Evolutionary conservation across 2,113 vertebrate genomes (phyloP), one percentile per base, ranked within the genome.

Genomic region (Marcusenius ussheri): DNA sequence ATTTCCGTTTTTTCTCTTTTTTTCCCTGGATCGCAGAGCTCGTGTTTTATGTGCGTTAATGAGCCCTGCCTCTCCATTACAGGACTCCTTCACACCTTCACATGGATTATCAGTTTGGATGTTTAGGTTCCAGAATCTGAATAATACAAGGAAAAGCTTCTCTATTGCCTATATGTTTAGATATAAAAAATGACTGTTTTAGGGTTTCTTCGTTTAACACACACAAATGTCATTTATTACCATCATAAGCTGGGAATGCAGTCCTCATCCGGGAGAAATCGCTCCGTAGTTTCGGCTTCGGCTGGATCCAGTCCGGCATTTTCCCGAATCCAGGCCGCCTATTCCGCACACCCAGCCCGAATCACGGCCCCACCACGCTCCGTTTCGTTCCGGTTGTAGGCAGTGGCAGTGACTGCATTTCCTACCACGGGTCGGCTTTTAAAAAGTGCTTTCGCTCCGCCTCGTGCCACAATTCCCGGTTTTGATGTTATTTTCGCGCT

Each of bases 311-410:
- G 89, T 88, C 90, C 90, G 24, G n/a, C 19, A 50, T 91, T 91
- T 77, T 74, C 15, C 46, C 0, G 27, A 87, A 11, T 96, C 96
- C 96, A 92, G 93, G 35, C 93, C 96, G 89, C 92, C 95, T 95
- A 95, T 96, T 96, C 94, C 94, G 91, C 90, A 91, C 93, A 90
- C 94, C 95, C 93, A 56, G 15, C 39, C 80, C 53, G 91, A 94
- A 93, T 94, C 94, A 95, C 95, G 93, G 94, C 93, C 94, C 95
- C 93, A 94, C 93, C 90, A 92, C 94, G 87, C 56, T 88, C 86
- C 35, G 87, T 93, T 91, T 93, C 94, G 93, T 94, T 93, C 92
- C 87, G 91, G 92, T 92, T 91, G 93, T 89, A 93, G 92, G 93
- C 94, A 91, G 94, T 91, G 93, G 91, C 91, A 89, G 80, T 93